Base-by-base conservation (phyloP, 2,113 vertebrate species). In the Zosterops pallidus region DNA sequence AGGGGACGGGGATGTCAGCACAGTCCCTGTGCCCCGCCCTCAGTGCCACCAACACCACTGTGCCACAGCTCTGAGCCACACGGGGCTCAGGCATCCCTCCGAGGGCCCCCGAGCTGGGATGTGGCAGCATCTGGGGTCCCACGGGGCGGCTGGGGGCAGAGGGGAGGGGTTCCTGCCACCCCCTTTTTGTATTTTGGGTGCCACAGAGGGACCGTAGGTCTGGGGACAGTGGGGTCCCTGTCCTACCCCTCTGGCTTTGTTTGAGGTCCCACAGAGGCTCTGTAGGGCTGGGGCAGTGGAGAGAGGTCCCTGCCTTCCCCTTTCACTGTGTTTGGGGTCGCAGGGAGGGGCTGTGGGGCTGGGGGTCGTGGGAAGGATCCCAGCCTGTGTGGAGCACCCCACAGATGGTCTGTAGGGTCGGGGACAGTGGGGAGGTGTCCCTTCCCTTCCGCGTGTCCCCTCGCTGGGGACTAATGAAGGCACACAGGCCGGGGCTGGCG, bases 401-500 rank as follows among this genome's bases (percentile, higher is more conserved):
- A 37, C 39, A 22, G 49, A 39, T 39, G 39, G 6, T 17, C 72
- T 77, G 53, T 9, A 12, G 72, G 63, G 19, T 1, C 24, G 25
- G 52, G 35, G 42, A 5, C 35, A 7, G 9, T 9, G 35, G 44
- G 44, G 44, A 44, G 44, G 26, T 39, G 14, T 37, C 46, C 6
- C 14, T 47, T 5, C 16, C 14, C 6, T 37, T 14, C 26, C 11
- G 0, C 0, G 2, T 74, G 53, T 16, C 23, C n/a, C 23, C 46
- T 7, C 4, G 4, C 37, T 64, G 63, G 49, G 94, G 90, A 86
- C 95, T 96, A 80, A 96, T 95, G 97, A 86, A 95, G 97, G 53
- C 53, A 12, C 53, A 97, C 97, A 98, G 98, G 98, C 96, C 96
- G 94, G 94, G 59, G 72, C 92, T 79, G 92, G 33, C 77, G 90